phyloP scores from a whole-genome alignment of 2,113 vertebrate species.

The Phoenicopterus ruber region DNA sequence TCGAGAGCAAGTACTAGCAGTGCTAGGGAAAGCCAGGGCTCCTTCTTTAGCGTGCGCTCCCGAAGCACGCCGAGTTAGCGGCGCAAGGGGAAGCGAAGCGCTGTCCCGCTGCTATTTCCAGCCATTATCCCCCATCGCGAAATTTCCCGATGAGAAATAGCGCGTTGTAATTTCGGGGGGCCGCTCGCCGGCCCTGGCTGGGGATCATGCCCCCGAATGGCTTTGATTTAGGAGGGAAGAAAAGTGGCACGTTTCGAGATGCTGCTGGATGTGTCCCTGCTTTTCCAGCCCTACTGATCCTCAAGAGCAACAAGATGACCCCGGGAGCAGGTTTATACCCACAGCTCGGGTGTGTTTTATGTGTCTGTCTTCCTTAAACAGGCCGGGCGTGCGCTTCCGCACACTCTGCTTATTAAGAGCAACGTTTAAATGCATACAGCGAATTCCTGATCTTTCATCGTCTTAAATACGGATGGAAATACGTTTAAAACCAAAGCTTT shows the following conservation, averaged over 20 bases:
- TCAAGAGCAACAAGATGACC: not conserved
- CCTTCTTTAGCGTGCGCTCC: not conserved
- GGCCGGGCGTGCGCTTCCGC: slow-evolving; percentile 42
- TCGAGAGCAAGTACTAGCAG: not conserved
- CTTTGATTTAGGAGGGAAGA: not conserved
- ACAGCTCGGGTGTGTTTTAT: slow-evolving; percentile 2
- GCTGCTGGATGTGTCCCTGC: not conserved
- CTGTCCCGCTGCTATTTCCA: not conserved
- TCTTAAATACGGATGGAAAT: slow-evolving; percentile 36
- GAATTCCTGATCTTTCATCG: slow-evolving; percentile 63
- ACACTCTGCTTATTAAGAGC: slow-evolving; percentile 59
- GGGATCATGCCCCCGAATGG: not conserved
- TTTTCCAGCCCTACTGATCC: not conserved
- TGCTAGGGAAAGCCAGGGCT: not conserved
- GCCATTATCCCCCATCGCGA: not conserved
- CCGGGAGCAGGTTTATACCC: slow-evolving; percentile 41
- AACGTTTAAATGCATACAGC: slow-evolving; percentile 47
- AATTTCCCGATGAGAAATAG: not conserved
- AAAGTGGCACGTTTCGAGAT: not conserved
- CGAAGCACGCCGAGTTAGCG: not conserved
- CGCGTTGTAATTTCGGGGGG: not conserved
- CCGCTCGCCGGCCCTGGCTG: not conserved
- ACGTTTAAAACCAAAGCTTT: slow-evolving; percentile 8
- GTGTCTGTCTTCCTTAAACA: slow-evolving; percentile 50
- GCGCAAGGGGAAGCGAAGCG: not conserved